phyloP scores from a whole-genome alignment of 2,888 invertebrate genomes.

The Coelinius sp. region DNA sequence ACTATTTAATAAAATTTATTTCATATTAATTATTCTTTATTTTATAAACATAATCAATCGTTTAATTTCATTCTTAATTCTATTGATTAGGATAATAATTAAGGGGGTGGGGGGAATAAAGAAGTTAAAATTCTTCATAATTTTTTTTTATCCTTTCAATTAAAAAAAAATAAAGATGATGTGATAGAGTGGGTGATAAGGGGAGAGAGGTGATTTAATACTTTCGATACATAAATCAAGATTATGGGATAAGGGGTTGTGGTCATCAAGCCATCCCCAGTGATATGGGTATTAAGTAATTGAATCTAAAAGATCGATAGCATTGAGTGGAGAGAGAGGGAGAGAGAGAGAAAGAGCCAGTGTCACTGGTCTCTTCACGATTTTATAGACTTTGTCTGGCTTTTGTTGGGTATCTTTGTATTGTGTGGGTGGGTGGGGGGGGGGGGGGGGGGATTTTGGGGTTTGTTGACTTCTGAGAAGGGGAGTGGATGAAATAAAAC shows the following conservation, averaged over 20 bases:
- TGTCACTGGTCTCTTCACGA: constrained; percentile 31
- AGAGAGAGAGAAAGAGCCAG: too few species aligned
- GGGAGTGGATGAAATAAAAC: too few species aligned
- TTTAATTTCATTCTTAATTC: too few species aligned
- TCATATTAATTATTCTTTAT: too few species aligned
- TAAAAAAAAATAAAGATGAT: background rate
- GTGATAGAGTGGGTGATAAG: background rate
- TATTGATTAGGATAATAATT: background rate
- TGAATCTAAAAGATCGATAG: constrained; percentile 47
- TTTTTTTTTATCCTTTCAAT: background rate
- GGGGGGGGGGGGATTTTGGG: too few species aligned
- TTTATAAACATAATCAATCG: too few species aligned
- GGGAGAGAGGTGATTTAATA: background rate
- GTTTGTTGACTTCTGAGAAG: too few species aligned
- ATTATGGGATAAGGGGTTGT: background rate
- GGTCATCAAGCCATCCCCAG: background rate
- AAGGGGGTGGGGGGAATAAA: background rate
- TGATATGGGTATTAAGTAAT: constrained; percentile 47
- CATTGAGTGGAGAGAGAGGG: constrained; percentile 1
- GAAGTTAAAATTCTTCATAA: too few species aligned
- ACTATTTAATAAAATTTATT: too few species aligned
- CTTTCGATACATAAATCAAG: background rate
- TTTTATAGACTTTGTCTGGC: constrained; percentile 40
- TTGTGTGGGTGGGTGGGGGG: too few species aligned
- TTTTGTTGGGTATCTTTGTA: constrained; percentile 1